Evolutionary conservation across 1,140 invertebrate species (phyloP).

Genomic region (Neodiprion lecontei): DNA sequence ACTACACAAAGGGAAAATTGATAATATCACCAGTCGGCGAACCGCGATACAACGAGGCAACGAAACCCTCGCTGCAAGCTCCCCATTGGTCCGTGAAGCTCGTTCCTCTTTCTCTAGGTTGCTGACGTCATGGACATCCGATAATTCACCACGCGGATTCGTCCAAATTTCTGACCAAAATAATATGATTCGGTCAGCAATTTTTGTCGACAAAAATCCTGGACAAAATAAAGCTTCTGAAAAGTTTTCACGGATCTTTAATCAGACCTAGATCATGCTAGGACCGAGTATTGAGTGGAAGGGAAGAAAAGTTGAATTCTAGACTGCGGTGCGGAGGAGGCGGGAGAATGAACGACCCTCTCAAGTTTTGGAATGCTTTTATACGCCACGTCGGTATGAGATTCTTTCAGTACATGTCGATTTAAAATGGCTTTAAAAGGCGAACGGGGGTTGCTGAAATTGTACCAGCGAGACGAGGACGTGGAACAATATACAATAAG

Average conservation of each 20-base stretch:
- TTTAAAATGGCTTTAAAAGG: constrained; percentile 58
- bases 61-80: background rate
- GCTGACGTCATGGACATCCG: too few relatives aligned
- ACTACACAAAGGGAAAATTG: background rate
- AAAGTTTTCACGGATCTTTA: too few relatives aligned
- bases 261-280: too few relatives aligned
- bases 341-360: background rate
- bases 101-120: background rate
- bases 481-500: constrained; percentile 1
- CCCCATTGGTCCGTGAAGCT: background rate
- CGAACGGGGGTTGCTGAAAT: constrained; percentile 38
- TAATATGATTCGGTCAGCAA: too few relatives aligned
- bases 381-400: constrained; percentile 58
- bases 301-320: constrained; percentile 23
- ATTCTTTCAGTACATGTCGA: constrained; percentile 58
- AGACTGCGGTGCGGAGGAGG: background rate
- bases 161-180: too few relatives aligned
- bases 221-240: too few relatives aligned
- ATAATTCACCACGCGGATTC: too few relatives aligned
- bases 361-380: constrained; percentile 53
- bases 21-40: background rate
- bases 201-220: too few relatives aligned
- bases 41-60: background rate
- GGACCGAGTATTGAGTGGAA: constrained; percentile 1
- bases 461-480: constrained; percentile 28